Percentiles rank a stretch among this genome's conserved stretches.
Evolutionary conservation across 2,797 vertebrate species (phyloP).

Genomic region (Coccyzus lansbergi): DNA sequence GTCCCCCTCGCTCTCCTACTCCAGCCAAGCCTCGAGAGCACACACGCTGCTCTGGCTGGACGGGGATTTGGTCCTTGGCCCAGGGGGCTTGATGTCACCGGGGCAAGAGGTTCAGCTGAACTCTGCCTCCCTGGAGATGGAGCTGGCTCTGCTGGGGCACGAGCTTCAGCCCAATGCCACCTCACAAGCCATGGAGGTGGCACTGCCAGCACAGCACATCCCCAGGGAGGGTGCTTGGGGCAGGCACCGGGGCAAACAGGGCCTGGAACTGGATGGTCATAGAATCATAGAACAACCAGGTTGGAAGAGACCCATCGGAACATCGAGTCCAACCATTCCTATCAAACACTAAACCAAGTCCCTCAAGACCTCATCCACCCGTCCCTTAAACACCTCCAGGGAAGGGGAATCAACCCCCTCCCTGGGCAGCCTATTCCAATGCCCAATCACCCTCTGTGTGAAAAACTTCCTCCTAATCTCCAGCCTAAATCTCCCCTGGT

Average conservation of each 20-base stretch:
- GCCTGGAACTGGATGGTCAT: too few relatives aligned
- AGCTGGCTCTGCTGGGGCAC: background rate
- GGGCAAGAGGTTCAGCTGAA: background rate
- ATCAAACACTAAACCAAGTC: too few relatives aligned
- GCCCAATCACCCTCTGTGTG: too few relatives aligned
- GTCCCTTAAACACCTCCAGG: too few relatives aligned
- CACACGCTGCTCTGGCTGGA: fast-evolving
- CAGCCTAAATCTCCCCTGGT: too few relatives aligned
- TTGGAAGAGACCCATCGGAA: too few relatives aligned
- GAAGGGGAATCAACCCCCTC: too few relatives aligned
- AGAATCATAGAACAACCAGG: too few relatives aligned
- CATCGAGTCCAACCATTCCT: too few relatives aligned
- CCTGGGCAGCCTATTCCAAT: too few relatives aligned
- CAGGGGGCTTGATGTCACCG: fast-evolving
- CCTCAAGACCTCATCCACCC: too few relatives aligned
- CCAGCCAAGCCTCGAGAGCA: background rate
- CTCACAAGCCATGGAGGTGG: fast-evolving
- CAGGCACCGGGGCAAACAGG: background rate
- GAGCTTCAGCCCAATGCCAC: background rate
- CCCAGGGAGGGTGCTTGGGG: background rate
- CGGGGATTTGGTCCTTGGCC: background rate
- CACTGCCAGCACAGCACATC: background rate
- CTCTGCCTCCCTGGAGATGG: fast-evolving
- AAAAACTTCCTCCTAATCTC: too few relatives aligned
- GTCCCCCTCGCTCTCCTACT: background rate